Conservation (phyloP, 2,888 invertebrate genomes). For the Drosophila sordidula region DNA sequence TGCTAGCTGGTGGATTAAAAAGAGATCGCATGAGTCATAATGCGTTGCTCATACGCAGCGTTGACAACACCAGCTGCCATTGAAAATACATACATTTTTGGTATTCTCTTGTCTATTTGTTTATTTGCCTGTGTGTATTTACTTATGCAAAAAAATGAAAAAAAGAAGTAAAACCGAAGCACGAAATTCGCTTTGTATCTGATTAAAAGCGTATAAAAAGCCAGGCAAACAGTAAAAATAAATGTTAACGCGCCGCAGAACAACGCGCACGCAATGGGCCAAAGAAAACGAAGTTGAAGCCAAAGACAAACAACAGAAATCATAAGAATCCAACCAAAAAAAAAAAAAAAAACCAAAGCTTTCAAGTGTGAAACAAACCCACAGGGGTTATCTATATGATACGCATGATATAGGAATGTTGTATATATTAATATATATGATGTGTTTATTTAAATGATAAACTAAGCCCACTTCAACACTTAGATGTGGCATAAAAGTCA, state of each 20-base stretch:
- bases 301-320: slow-evolving; percentile 23
- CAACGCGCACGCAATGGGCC: background rate
- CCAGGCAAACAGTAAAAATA: slow-evolving; percentile 26
- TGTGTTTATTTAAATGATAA: too few species aligned
- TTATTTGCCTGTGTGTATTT: slow-evolving; percentile 38
- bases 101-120: slow-evolving; percentile 16
- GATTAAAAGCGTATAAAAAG: slow-evolving; percentile 49
- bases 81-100: slow-evolving; percentile 27
- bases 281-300: slow-evolving; percentile 11
- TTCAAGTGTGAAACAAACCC: background rate
- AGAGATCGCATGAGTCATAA: slow-evolving; percentile 38
- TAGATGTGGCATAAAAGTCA: background rate
- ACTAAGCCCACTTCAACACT: background rate
- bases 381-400: background rate
- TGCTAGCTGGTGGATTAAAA: background rate
- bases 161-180: slow-evolving; percentile 1
- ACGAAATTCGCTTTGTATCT: slow-evolving; percentile 41
- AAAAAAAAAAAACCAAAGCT: background rate
- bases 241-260: slow-evolving; percentile 35
- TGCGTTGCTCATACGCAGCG: slow-evolving; percentile 65
- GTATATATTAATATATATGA: background rate
- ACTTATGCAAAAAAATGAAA: slow-evolving; percentile 28
- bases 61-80: slow-evolving; percentile 49
- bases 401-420: background rate
- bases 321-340: background rate